Evolutionary conservation across 2,888 invertebrate species (phyloP), one percentile per base, ranked within the genome.

Genomic region (Cheilosia soror): DNA sequence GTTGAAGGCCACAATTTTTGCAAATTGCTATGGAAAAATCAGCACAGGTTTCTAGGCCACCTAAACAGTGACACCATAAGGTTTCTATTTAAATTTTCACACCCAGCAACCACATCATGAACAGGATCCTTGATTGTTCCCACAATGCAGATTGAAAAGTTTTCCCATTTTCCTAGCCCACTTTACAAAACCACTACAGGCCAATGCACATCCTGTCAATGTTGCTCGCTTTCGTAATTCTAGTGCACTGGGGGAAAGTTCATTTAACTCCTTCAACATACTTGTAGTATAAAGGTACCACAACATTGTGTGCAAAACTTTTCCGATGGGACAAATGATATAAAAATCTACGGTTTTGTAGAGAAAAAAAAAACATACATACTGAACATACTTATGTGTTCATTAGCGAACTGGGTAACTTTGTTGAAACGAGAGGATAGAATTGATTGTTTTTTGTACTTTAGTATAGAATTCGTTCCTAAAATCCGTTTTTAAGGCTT

Each of bases 51-150:
- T 25, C 55, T n/a, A 27, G n/a, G 55, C 40, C 37, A 72, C 42
- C 60, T 66, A 40, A 75, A 66, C 37, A 75, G 42, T 31, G 27
- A 25, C 60, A 44, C 20, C 53, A 44, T 37, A 49, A 11, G 62
- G 44, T 63, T 57, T 58, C 57, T 33, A 57, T 78, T 55, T 57
- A 78, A 78, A 57, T 78, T 78, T 65, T 71, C 62, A 78, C 63
- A 65, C 71, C 63, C 71, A 49, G 63, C 63, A 51, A 71, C 78
- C 78, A 71, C 78, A 78, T 78, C 78, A 63, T 78, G 71, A 78
- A 65, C 71, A 65, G 57, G 71, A 71, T 40, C 65, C 63, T 57
- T 78, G 78, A 78, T 78, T 78, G 78, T 78, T 78, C 49, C 78
- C 63, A 71, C 63, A 71, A 65, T 42, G 63, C 71, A 65, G 49